phyloP scores from a whole-genome alignment of 2,113 vertebrate species.

The Ploceus nigricollis region DNA sequence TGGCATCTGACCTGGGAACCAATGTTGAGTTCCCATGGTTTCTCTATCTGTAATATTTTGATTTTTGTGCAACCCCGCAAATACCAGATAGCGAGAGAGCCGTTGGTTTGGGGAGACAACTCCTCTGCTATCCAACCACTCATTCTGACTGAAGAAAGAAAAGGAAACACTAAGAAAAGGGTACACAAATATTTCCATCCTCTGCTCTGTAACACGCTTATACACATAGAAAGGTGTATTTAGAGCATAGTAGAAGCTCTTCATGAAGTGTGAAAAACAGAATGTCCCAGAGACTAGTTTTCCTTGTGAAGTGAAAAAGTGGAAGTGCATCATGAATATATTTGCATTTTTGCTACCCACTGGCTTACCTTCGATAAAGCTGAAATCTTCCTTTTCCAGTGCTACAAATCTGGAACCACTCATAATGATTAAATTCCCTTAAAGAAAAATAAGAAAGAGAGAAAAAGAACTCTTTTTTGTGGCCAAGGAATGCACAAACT shows the following conservation, averaged over 20 bases:
- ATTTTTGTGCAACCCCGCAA: not conserved
- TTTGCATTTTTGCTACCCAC: not conserved
- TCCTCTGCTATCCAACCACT: not conserved
- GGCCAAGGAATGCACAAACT: not conserved
- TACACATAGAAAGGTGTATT: not conserved
- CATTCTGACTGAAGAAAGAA: not conserved
- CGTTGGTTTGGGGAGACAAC: not conserved
- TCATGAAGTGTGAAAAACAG: not conserved
- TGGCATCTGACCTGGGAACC: not conserved
- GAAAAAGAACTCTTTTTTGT: not conserved
- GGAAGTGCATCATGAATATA: not conserved
- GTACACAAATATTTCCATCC: not conserved
- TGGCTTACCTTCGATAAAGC: not conserved
- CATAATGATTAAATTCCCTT: not conserved
- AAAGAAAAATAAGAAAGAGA: not conserved
- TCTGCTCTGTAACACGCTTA: not conserved
- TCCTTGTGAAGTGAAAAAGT: not conserved
- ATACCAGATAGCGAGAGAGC: not conserved
- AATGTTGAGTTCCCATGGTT: not conserved
- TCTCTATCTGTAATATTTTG: not conserved
- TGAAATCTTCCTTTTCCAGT: not conserved
- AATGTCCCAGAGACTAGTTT: not conserved
- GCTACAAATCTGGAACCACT: not conserved
- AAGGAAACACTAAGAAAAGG: not conserved
- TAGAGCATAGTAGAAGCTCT: not conserved